These are phyloP conservation scores for Alcedo quadribrachys DNA, from an alignment of 2,797 vertebrate species.

Conservation along the genomic window DNA sequence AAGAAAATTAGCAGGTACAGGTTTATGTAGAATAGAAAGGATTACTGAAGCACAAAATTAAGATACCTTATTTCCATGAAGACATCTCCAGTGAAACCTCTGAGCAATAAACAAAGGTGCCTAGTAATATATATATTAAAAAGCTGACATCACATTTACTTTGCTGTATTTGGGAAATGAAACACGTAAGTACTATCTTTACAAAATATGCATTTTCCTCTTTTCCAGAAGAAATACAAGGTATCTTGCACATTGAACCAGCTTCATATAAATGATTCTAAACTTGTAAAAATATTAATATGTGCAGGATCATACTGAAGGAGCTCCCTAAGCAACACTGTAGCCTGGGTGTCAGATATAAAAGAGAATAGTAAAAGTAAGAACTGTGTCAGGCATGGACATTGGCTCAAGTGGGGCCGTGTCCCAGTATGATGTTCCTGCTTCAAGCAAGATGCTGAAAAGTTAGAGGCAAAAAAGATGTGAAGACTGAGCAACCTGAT, in stretches of 20 bases:
- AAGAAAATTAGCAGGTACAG: neutral
- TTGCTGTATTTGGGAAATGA: neutral
- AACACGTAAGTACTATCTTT: neutral
- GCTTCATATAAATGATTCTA: neutral
- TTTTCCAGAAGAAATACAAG: neutral
- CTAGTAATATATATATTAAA: neutral
- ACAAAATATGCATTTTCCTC: neutral
- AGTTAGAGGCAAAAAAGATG: neutral
- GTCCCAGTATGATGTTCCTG: neutral
- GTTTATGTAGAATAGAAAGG: neutral
- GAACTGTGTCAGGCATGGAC: neutral
- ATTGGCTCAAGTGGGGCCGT: neutral
- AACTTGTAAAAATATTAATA: neutral
- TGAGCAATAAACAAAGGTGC: neutral
- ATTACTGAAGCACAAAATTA: neutral
- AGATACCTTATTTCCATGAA: neutral
- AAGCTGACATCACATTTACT: neutral
- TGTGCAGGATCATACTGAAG: neutral
- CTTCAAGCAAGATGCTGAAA: neutral
- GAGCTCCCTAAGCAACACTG: neutral
- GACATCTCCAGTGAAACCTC: neutral
- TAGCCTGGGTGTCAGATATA: neutral
- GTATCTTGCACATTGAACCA: neutral
- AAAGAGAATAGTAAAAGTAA: neutral
- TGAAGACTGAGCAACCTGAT: neutral